These are phyloP conservation scores for Grantiella picta DNA, from an alignment of 2,113 vertebrate species.

Conservation along the genomic window DNA sequence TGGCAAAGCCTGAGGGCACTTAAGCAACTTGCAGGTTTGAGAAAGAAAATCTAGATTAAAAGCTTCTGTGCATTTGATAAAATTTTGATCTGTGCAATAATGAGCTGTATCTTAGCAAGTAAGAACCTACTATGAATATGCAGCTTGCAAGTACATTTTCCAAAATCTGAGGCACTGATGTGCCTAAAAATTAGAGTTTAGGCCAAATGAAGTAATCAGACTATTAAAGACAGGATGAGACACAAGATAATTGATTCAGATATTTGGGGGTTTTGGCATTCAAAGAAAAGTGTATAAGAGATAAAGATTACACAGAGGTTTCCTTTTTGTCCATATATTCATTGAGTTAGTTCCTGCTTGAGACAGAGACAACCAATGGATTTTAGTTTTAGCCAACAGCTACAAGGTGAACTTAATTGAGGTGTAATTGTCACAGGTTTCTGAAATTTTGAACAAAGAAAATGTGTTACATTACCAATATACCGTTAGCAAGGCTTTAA, in stretches of 20 bases:
- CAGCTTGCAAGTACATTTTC: not conserved
- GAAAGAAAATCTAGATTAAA: not conserved
- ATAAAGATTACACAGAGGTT: not conserved
- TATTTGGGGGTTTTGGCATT: not conserved
- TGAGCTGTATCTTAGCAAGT: not conserved
- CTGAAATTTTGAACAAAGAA: not conserved
- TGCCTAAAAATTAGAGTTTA: not conserved
- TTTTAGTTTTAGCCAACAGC: not conserved
- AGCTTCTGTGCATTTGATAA: not conserved
- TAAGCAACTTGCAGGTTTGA: not conserved
- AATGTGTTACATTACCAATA: not conserved
- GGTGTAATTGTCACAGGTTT: not conserved
- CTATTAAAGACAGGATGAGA: not conserved
- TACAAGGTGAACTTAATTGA: not conserved
- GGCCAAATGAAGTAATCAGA: not conserved
- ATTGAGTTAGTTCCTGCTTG: not conserved
- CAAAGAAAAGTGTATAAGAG: not conserved
- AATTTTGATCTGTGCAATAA: not conserved
- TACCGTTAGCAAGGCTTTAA: not conserved
- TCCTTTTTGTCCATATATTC: not conserved
- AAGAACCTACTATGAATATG: fast-evolving
- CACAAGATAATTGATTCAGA: not conserved
- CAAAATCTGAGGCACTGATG: not conserved
- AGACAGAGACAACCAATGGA: fast-evolving
- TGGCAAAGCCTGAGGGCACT: not conserved